phyloP scores from a whole-genome alignment of 2,888 invertebrate genomes.

The Chouioia cunea region DNA sequence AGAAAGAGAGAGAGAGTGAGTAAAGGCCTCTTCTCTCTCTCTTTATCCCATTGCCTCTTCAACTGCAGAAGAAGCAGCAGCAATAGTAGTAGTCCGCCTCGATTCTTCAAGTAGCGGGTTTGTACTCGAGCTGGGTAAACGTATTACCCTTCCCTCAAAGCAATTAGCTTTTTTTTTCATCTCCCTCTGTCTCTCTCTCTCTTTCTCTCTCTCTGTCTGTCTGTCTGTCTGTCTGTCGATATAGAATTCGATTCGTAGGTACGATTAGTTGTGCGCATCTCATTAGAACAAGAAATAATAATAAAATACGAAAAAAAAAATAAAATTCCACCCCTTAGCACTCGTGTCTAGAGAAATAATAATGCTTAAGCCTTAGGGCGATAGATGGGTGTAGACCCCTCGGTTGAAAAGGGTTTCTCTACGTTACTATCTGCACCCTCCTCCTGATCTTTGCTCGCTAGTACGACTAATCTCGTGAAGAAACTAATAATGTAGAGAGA shows the following conservation, averaged over 20 bases:
- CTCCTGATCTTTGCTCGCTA: not conserved
- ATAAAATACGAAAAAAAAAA: not conserved
- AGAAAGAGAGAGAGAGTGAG: no score
- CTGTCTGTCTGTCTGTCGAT: no score
- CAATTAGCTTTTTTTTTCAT: constrained; percentile 41
- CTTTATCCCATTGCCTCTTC: constrained; percentile 39
- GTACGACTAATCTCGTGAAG: no score
- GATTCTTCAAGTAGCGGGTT: constrained; percentile 40
- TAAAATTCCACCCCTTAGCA: constrained; percentile 26
- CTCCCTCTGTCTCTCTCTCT: constrained; percentile 24
- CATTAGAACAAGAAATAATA: constrained; percentile 21
- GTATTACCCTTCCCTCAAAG: constrained; percentile 27
- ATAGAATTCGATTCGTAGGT: constrained; percentile 10
- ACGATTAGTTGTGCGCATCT: constrained; percentile 37
- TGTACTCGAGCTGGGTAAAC: constrained; percentile 39
- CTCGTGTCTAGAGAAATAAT: not conserved
- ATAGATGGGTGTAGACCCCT: constrained; percentile 27
- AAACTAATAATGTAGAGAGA: no score
- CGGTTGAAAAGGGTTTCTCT: not conserved
- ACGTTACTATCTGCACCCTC: constrained; percentile 6
- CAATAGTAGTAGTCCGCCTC: constrained; percentile 12
- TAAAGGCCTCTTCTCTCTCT: constrained; percentile 18
- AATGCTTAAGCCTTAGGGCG: constrained; percentile 3
- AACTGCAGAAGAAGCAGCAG: not conserved
- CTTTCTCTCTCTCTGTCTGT: constrained; percentile 29